phyloP scores from a whole-genome alignment of 2,797 vertebrate species.

The Neoniphon sammara region DNA sequence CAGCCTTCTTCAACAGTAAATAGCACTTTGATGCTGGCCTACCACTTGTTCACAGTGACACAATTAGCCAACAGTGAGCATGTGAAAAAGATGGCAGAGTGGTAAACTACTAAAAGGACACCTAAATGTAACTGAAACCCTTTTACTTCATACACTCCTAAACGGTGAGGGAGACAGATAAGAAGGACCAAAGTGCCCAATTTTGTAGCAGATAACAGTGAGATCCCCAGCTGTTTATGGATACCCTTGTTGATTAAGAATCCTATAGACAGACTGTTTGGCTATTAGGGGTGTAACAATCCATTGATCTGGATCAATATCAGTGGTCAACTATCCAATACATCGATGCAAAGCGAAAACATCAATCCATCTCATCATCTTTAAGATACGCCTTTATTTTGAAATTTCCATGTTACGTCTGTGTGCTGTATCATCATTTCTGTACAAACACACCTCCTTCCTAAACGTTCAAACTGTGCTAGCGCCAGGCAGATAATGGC shows the following conservation, averaged over 20 bases:
- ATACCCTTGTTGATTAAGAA: not conserved
- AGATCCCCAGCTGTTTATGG: not conserved
- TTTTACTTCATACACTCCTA: not conserved
- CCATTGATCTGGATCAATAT: too few relatives aligned
- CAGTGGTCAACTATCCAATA: too few relatives aligned
- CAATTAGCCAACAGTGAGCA: constrained; percentile 36
- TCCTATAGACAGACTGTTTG: not conserved
- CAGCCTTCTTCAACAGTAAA: constrained; percentile 17
- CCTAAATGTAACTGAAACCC: constrained; percentile 41
- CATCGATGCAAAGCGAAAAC: too few relatives aligned
- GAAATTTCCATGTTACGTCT: too few relatives aligned
- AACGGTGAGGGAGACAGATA: not conserved
- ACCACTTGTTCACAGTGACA: not conserved
- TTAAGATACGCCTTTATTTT: too few relatives aligned
- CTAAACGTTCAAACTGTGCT: too few relatives aligned
- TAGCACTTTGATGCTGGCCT: constrained; percentile 30
- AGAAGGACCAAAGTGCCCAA: not conserved
- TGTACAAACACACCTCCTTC: too few relatives aligned
- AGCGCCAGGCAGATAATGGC: too few relatives aligned
- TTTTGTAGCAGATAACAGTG: not conserved
- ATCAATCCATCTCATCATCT: too few relatives aligned
- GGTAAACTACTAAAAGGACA: constrained; percentile 39
- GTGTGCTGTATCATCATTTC: too few relatives aligned
- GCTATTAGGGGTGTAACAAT: too few relatives aligned
- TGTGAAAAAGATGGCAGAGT: constrained; percentile 23